phyloP scores from a whole-genome alignment of 2,113 vertebrate species.

The Arenaria interpres region DNA sequence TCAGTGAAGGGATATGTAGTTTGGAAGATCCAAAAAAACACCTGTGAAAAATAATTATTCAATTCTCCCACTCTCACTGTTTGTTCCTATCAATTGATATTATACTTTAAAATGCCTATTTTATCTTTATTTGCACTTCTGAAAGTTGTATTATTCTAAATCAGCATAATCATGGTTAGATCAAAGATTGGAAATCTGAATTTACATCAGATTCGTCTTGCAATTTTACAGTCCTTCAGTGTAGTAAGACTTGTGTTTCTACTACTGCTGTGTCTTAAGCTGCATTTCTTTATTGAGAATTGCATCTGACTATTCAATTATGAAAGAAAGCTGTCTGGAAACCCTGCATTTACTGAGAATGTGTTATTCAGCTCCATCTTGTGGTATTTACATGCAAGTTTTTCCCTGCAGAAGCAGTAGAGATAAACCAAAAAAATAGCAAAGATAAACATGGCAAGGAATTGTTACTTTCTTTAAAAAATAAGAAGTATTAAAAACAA shows the following conservation, averaged over 20 bases:
- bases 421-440: neutral
- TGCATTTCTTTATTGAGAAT: conserved; percentile 28
- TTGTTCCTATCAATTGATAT: neutral
- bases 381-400: conserved; percentile 57
- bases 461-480: neutral
- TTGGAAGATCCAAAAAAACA: neutral
- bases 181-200: conserved; percentile 15
- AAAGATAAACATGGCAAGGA: neutral
- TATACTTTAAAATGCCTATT: neutral
- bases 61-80: neutral
- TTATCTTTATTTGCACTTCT: conserved; percentile 8
- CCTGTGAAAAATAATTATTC: neutral
- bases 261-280: neutral
- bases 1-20: neutral
- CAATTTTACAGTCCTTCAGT: conserved; percentile 31
- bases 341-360: conserved; percentile 1
- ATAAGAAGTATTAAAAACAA: neutral
- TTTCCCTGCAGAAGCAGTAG: neutral
- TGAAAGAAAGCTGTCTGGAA: conserved; percentile 9
- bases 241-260: conserved; percentile 21
- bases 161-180: neutral
- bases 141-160: conserved; percentile 4
- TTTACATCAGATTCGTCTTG: neutral
- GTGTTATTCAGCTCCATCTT: conserved; percentile 69
- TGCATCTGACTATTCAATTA: conserved; percentile 32